A percentile compares a stretch with the other conserved stretches of the same genome.
These are phyloP conservation scores for Dastarcus helophoroides DNA, from an alignment of 2,888 invertebrate genomes.

Conservation along the genomic window DNA sequence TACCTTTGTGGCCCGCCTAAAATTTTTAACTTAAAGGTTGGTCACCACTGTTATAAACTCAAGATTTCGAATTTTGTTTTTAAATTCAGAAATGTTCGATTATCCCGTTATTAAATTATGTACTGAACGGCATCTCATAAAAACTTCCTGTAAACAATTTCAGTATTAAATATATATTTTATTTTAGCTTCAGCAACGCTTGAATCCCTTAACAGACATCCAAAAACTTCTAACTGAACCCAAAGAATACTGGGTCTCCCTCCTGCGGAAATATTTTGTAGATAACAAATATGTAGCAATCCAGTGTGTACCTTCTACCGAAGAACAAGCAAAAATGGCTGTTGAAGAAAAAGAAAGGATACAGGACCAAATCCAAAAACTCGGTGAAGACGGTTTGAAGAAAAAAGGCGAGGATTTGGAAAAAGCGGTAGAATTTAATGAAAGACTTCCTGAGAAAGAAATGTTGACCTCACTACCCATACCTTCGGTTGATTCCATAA, in stretches of 20 bases:
- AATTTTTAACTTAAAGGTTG: no score
- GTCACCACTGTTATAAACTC: no score
- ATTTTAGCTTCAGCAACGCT: conserved; percentile 50
- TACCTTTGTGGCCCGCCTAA: no score
- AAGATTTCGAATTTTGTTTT: no score
- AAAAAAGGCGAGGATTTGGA: conserved; percentile 49
- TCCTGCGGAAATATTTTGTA: conserved; percentile 57
- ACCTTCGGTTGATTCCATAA: conserved; percentile 60
- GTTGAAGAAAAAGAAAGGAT: conserved; percentile 62
- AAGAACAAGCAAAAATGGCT: conserved; percentile 54
- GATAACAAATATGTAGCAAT: conserved; percentile 52
- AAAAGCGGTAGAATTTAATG: conserved; percentile 63
- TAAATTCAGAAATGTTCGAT: no score
- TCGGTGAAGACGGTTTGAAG: conserved; percentile 60
- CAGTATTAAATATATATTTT: conserved; percentile 2
- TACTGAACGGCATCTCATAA: no score
- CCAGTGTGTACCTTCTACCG: conserved; percentile 51
- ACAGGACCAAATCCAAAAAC: conserved; percentile 47
- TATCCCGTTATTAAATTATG: no score
- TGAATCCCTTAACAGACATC: conserved; percentile 55
- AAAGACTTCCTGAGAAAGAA: conserved; percentile 59
- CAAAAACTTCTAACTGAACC: conserved; percentile 50
- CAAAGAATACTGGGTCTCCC: conserved; percentile 56
- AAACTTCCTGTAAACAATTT: conserved; percentile 1
- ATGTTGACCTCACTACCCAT: conserved; percentile 64